Evolutionary conservation across 2,888 invertebrate genomes (phyloP).

Genomic region (Leptinotarsa rubiginosa): DNA sequence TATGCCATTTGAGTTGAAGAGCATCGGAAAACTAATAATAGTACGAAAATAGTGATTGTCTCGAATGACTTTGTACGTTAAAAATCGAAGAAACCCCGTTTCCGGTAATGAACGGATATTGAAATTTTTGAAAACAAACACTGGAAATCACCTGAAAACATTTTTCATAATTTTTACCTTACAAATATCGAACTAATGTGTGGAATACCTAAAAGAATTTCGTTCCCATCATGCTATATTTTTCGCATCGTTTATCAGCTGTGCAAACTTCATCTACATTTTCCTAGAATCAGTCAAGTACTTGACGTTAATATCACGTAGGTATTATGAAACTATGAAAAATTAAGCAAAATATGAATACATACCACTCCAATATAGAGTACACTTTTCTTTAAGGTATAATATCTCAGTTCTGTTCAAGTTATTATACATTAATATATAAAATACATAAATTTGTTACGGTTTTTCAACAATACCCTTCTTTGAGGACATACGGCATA

Average conservation of each 20-base stretch:
- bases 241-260: conserved; percentile 56
- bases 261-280: conserved; percentile 61
- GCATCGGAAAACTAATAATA: neutral
- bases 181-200: conserved; percentile 26
- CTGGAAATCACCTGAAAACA: conserved; percentile 29
- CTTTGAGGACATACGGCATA: conserved; percentile 31
- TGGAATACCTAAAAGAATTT: conserved; percentile 28
- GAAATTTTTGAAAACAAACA: conserved; percentile 25
- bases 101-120: neutral
- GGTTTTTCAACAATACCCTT: conserved; percentile 52
- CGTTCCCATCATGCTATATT: conserved; percentile 53
- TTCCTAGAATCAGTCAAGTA: conserved; percentile 62
- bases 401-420: conserved; percentile 59
- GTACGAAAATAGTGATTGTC: conserved; percentile 3
- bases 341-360: conserved; percentile 52
- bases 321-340: conserved; percentile 49
- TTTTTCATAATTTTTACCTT: conserved; percentile 24
- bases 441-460: conserved; percentile 63
- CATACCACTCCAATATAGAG: conserved; percentile 57
- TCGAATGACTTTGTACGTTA: neutral
- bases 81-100: neutral
- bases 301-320: conserved; percentile 64
- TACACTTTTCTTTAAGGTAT: conserved; percentile 58
- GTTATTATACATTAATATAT: conserved; percentile 63
- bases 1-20: neutral